These are phyloP conservation scores for Nasalis larvatus DNA, from an alignment of 2,113 vertebrate species.

Conservation along the genomic window DNA sequence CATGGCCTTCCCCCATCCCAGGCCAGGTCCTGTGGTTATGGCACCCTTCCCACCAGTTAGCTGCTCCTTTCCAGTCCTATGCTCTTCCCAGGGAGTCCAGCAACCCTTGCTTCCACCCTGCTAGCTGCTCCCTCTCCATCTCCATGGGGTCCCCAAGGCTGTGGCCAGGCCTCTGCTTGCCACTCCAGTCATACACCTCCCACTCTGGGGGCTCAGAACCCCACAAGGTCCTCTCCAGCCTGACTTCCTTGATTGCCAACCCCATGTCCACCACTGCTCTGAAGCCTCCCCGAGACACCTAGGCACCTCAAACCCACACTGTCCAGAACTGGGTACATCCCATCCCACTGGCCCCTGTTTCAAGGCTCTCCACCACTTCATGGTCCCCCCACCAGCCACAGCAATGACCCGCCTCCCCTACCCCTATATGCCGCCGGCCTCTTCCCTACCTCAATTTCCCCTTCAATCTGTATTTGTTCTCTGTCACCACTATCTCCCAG, in stretches of 20 bases:
- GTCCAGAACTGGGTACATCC: neutral
- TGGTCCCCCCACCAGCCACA: neutral
- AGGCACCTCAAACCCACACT: neutral
- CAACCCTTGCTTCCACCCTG: neutral
- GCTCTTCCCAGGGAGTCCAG: slow-evolving; percentile 10
- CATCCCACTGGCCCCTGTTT: neutral
- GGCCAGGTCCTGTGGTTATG: neutral
- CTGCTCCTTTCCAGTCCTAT: neutral
- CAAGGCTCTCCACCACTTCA: neutral
- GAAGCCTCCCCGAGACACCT: neutral
- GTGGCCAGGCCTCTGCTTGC: neutral
- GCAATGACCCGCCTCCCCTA: neutral
- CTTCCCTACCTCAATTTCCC: neutral
- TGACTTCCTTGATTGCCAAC: neutral
- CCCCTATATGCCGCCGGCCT: neutral
- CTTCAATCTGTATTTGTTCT: neutral
- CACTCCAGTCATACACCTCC: neutral
- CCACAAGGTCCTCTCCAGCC: neutral
- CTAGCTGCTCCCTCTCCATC: neutral
- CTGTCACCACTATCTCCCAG: neutral
- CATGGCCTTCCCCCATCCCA: neutral
- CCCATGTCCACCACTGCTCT: neutral
- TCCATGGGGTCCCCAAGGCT: neutral
- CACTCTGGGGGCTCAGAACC: neutral
- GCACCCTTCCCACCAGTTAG: neutral